Percentiles rank a stretch among this genome's conserved stretches.
phyloP scores from a whole-genome alignment of 1,140 invertebrate genomes.

The Pissodes strobi region DNA sequence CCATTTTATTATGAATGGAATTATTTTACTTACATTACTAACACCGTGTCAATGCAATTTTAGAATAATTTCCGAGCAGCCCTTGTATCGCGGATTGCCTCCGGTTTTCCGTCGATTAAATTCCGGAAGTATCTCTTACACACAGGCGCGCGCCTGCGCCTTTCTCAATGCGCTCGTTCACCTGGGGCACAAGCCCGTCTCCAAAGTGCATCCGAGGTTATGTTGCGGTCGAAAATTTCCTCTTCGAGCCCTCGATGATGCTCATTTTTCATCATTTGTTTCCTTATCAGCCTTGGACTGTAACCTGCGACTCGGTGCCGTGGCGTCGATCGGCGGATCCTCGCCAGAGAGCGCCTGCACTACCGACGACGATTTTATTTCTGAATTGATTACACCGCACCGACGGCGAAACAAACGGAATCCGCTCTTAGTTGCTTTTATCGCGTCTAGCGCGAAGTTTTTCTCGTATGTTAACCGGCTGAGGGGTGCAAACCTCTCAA shows the following conservation, averaged over 20 bases:
- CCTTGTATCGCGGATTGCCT: background rate
- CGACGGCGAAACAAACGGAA: constrained; percentile 1
- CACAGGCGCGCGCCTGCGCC: constrained; percentile 31
- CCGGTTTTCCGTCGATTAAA: constrained; percentile 1
- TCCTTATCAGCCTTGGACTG: constrained; percentile 54
- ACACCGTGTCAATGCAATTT: too few species aligned
- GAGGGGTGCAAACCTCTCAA: constrained; percentile 47
- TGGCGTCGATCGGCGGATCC: constrained; percentile 11
- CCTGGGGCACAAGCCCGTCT: constrained; percentile 9
- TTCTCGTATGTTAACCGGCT: constrained; percentile 37
- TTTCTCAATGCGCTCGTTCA: background rate
- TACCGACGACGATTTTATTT: constrained; percentile 54
- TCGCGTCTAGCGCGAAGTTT: constrained; percentile 36
- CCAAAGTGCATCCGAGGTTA: constrained; percentile 39
- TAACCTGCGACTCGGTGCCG: constrained; percentile 43
- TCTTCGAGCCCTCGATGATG: constrained; percentile 25
- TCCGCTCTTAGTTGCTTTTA: constrained; percentile 19
- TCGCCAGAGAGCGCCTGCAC: constrained; percentile 51
- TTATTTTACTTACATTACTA: too few species aligned
- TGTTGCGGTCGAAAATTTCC: constrained; percentile 41
- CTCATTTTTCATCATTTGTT: constrained; percentile 44
- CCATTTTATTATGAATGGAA: too few species aligned
- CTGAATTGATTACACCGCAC: constrained; percentile 50
- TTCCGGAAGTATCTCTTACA: constrained; percentile 5
- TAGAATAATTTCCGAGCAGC: background rate